Percentiles rank a stretch among this genome's conserved stretches.
Conservation (phyloP, 1,140 invertebrate genomes). For the Antheraea mylitta region DNA sequence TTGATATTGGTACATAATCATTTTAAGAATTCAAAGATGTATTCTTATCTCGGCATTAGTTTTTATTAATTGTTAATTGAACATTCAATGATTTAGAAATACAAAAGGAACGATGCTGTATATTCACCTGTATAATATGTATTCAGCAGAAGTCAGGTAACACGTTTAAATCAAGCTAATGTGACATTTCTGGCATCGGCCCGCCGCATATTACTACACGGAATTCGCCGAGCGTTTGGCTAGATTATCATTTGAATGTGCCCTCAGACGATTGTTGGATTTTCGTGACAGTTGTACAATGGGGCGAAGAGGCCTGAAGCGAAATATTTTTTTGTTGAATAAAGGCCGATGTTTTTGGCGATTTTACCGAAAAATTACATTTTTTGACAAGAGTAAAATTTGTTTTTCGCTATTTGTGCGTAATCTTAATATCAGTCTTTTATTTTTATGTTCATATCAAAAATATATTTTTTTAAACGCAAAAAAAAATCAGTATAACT, state of each 20-base stretch:
- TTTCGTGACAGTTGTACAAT: conserved; percentile 54
- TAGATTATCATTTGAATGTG: conserved; percentile 67
- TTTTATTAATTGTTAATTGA: neutral
- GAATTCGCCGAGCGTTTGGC: conserved; percentile 59
- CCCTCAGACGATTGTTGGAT: conserved; percentile 58
- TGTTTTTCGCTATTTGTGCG: neutral
- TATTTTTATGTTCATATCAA: too few species aligned
- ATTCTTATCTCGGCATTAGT: neutral
- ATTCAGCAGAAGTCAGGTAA: conserved; percentile 39
- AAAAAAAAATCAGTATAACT: too few species aligned
- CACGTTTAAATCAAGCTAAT: conserved; percentile 64
- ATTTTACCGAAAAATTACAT: conserved; percentile 31
- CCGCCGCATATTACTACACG: conserved; percentile 41
- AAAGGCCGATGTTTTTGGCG: conserved; percentile 30
- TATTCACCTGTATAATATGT: neutral
- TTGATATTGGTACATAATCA: too few species aligned
- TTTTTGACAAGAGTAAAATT: conserved; percentile 27
- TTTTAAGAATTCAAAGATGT: neutral
- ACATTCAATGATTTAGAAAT: neutral
- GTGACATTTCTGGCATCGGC: conserved; percentile 54
- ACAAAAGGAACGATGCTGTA: neutral
- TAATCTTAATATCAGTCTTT: neutral
- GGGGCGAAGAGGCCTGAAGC: conserved; percentile 33
- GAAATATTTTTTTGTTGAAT: conserved; percentile 46
- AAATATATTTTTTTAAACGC: too few species aligned